Evolutionary conservation across 1,140 invertebrate genomes (phyloP), one percentile per base, ranked within the genome.

Genomic region (Bombus sibiricus): DNA sequence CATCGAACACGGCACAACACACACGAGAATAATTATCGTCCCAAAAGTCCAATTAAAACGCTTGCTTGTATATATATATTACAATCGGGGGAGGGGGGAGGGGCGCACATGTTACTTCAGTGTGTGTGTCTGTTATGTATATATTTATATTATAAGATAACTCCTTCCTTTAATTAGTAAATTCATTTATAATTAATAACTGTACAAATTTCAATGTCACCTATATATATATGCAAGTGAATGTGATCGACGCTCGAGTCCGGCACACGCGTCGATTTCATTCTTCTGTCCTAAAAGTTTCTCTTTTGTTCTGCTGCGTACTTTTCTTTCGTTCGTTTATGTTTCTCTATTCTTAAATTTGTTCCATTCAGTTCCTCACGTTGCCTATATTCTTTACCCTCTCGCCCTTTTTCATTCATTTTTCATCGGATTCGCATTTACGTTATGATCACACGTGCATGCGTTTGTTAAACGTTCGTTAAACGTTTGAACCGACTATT

Each of bases 201-300:
- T 95, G 94, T 95, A 95, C 94, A 95, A 95, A 95, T 95, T 95
- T 92, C 91, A 94, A 95, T 95, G 94, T 95, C 91, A 93, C 94
- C 94, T 95, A 95, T 94, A 85, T 88, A 88, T 94, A 93, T 93
- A 92, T 93, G 91, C 92, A 93, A 92, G 91, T 93, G 92, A 94
- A 94, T 92, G 83, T 47, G 92, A 81, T 92, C 93, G 91, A 93
- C 93, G 92, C 92, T 93, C 89, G 86, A 92, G 89, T 92, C 90
- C 85, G 87, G 85, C 89, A 89, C 86, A 89, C 87, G 90, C 87
- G 90, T 92, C 89, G 72, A 89, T 84, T 79, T 37, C 78, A 47
- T 89, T 87, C 77, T 86, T 85, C 88, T 47, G 77, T 34, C 12
- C 85, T 87, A 91, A 81, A 87, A 71, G 41, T 73, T 79, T 79